These are phyloP conservation scores for Marmota flaviventris DNA, from an alignment of 2,113 vertebrate species.

Conservation along the genomic window DNA sequence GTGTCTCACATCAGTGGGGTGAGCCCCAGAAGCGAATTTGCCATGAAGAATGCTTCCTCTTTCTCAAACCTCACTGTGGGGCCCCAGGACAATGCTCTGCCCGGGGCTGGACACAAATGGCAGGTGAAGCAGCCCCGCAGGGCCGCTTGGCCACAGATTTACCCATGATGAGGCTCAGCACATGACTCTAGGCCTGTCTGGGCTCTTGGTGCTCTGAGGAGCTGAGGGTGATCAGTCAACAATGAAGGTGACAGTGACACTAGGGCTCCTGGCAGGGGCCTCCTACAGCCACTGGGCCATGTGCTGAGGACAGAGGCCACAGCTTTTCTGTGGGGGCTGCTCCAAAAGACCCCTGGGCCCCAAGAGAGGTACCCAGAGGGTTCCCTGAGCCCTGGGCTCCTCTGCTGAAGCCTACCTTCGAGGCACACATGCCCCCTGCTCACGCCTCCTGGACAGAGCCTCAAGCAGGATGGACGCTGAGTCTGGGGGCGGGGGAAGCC, in stretches of 20 bases:
- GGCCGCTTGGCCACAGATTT: background rate
- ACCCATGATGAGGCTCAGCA: background rate
- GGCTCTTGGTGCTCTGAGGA: background rate
- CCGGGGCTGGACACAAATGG: too few relatives aligned
- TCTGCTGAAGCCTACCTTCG: too few relatives aligned
- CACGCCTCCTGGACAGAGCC: background rate
- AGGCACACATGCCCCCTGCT: background rate
- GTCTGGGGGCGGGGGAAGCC: background rate
- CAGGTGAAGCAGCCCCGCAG: accelerated
- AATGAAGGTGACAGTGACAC: background rate
- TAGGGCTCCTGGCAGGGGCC: background rate
- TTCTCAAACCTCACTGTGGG: background rate
- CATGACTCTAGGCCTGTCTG: background rate
- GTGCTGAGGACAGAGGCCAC: background rate
- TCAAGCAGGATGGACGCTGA: background rate
- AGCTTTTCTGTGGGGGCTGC: too few relatives aligned
- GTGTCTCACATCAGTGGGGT: background rate
- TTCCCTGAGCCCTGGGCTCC: too few relatives aligned
- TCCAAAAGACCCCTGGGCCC: too few relatives aligned
- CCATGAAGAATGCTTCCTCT: background rate
- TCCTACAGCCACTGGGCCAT: background rate
- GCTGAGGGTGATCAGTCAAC: background rate
- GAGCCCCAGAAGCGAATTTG: background rate
- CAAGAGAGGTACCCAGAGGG: too few relatives aligned
- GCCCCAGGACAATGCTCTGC: background rate